Evolutionary conservation across 2,888 invertebrate species (phyloP).

Genomic region (Ischnus inquisitorius): DNA sequence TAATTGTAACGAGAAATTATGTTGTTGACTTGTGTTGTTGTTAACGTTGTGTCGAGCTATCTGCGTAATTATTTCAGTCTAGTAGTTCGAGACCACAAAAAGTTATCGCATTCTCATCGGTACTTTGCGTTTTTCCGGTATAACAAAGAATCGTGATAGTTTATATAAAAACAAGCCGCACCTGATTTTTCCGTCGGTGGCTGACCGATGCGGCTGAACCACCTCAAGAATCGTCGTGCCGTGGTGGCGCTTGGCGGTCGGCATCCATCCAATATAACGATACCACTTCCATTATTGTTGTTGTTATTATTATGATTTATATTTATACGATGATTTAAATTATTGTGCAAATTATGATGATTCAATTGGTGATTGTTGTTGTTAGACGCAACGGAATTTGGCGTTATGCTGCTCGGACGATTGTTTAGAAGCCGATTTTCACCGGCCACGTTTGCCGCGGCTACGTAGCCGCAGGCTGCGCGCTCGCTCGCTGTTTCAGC

Average conservation of each 20-base stretch:
- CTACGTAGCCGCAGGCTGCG: constrained; percentile 71
- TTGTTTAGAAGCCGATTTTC: constrained; percentile 54
- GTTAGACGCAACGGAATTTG: constrained; percentile 54
- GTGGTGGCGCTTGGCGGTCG: constrained; percentile 84
- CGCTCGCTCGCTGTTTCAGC: constrained; percentile 60
- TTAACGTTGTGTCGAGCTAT: too few relatives aligned
- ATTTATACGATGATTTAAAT: constrained; percentile 56
- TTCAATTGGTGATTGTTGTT: constrained; percentile 56
- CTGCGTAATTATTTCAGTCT: too few relatives aligned
- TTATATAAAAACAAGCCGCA: constrained; percentile 69
- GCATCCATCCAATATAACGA: constrained; percentile 81
- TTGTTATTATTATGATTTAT: constrained; percentile 70
- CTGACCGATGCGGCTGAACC: constrained; percentile 87
- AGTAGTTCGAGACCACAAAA: too few relatives aligned
- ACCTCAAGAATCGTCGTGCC: constrained; percentile 86
- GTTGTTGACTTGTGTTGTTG: too few relatives aligned
- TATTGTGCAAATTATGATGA: constrained; percentile 58
- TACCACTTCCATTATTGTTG: constrained; percentile 79
- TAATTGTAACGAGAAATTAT: too few relatives aligned
- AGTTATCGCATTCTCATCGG: too few relatives aligned
- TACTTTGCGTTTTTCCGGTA: background rate
- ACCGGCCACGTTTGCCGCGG: constrained; percentile 27
- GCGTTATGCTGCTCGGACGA: constrained; percentile 45
- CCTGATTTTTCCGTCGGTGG: constrained; percentile 87
- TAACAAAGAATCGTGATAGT: background rate